These are phyloP conservation scores for Cyaniris semiargus DNA, from an alignment of 2,888 invertebrate genomes.

Conservation along the genomic window DNA sequence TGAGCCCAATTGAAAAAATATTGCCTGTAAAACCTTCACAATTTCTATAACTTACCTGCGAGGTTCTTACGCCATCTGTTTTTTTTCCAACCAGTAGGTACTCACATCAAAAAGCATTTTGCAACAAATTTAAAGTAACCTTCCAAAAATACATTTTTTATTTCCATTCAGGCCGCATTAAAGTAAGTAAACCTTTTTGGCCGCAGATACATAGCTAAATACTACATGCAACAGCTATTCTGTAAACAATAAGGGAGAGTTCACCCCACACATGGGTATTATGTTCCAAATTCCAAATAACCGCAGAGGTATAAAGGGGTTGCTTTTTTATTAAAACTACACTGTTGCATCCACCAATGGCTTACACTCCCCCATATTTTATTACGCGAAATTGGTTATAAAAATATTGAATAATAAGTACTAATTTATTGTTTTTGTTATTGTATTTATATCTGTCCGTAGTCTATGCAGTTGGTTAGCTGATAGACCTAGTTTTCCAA, in stretches of 20 bases:
- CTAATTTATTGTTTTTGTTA: not conserved
- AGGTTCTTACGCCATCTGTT: no score
- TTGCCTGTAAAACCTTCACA: no score
- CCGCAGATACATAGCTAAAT: not conserved
- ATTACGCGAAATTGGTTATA: not conserved
- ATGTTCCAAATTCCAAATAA: constrained; percentile 22
- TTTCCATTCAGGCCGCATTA: not conserved
- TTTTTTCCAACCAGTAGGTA: no score
- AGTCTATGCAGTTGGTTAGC: no score
- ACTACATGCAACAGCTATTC: not conserved
- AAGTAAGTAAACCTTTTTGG: not conserved
- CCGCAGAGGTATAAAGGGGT: constrained; percentile 27
- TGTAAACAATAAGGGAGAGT: constrained; percentile 18
- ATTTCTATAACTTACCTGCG: no score
- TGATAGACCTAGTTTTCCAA: no score
- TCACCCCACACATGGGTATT: constrained; percentile 15
- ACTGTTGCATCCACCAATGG: constrained; percentile 6
- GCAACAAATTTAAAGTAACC: no score
- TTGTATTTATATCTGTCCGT: no score
- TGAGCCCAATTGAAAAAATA: no score
- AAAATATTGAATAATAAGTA: not conserved
- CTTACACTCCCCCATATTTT: not conserved
- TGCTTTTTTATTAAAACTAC: constrained; percentile 22
- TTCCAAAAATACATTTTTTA: not conserved
- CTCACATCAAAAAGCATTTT: no score